phyloP scores from a whole-genome alignment of 2,888 invertebrate species.

The Ptilodon capucinus region DNA sequence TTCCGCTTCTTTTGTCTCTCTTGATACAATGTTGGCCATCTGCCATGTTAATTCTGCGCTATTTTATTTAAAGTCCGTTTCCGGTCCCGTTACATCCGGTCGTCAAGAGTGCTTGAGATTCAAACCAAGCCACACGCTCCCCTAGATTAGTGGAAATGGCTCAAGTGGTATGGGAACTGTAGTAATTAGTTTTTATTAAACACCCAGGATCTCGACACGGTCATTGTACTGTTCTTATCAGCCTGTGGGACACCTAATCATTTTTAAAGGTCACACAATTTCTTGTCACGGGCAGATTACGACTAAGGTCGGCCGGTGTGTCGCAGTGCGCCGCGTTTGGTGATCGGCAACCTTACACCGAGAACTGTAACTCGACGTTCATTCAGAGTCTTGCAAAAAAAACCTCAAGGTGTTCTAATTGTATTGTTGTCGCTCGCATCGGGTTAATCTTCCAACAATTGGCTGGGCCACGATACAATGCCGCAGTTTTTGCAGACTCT shows the following conservation, averaged over 20 bases:
- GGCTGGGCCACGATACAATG: conserved; percentile 65
- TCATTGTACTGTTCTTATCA: conserved; percentile 77
- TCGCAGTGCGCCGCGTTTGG: conserved; percentile 49
- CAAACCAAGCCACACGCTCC: conserved; percentile 42
- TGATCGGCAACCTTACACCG: conserved; percentile 17
- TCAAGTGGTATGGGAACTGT: conserved; percentile 50
- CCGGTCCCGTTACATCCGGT: conserved; percentile 76
- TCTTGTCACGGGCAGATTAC: conserved; percentile 73
- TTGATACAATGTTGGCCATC: conserved; percentile 57
- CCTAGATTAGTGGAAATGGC: conserved; percentile 35
- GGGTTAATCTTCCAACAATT: conserved; percentile 78
- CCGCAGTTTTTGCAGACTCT: conserved; percentile 57
- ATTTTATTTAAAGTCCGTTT: conserved; percentile 61
- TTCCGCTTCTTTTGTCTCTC: conserved; percentile 51
- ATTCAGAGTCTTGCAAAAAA: conserved; percentile 46
- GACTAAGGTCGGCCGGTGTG: conserved; percentile 64
- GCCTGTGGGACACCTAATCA: conserved; percentile 64
- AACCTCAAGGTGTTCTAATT: conserved; percentile 70
- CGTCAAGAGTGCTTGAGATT: conserved; percentile 63
- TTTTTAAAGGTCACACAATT: conserved; percentile 75
- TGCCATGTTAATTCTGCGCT: conserved; percentile 56
- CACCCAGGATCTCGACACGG: conserved; percentile 55
- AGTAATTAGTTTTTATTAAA: conserved; percentile 22
- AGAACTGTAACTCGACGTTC: conserved; percentile 39
- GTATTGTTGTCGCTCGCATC: conserved; percentile 65